phyloP scores from a whole-genome alignment of 2,113 vertebrate species.

The Silurus asotus region DNA sequence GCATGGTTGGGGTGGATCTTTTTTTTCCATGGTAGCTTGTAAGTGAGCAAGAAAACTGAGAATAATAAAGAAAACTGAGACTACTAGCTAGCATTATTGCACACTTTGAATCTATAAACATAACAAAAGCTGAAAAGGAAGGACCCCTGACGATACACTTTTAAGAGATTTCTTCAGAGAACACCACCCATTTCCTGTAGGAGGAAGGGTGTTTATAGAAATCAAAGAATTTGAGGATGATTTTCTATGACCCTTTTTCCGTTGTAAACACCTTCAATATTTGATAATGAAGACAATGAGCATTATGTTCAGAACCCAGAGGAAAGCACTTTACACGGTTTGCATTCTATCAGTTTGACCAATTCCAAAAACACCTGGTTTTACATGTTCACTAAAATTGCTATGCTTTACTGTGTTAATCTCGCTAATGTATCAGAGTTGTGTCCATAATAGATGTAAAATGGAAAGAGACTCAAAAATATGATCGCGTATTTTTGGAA shows the following conservation, averaged over 20 bases:
- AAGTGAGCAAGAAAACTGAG: slow-evolving; percentile 5
- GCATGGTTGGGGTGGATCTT: slow-evolving; percentile 55
- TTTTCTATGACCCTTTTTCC: background rate
- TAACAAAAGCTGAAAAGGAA: slow-evolving; percentile 16
- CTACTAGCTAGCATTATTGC: background rate
- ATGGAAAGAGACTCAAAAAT: background rate
- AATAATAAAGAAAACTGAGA: background rate
- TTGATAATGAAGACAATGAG: background rate
- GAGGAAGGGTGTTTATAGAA: slow-evolving; percentile 37
- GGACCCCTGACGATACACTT: background rate
- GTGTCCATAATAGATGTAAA: background rate
- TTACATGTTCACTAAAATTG: background rate
- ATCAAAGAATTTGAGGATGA: slow-evolving; percentile 35
- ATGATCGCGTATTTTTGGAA: background rate
- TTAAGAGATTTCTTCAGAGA: background rate
- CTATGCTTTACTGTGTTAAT: background rate
- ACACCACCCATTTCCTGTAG: slow-evolving; percentile 39
- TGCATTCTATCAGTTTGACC: background rate
- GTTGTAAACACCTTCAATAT: slow-evolving; percentile 11
- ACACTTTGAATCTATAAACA: slow-evolving; percentile 13
- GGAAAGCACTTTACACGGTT: background rate
- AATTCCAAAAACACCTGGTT: background rate
- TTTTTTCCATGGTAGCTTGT: slow-evolving; percentile 66
- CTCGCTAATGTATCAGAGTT: background rate
- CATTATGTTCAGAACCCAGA: background rate